Conservation (phyloP, 2,888 invertebrate genomes). For the Eutolmus rufibarbis region DNA sequence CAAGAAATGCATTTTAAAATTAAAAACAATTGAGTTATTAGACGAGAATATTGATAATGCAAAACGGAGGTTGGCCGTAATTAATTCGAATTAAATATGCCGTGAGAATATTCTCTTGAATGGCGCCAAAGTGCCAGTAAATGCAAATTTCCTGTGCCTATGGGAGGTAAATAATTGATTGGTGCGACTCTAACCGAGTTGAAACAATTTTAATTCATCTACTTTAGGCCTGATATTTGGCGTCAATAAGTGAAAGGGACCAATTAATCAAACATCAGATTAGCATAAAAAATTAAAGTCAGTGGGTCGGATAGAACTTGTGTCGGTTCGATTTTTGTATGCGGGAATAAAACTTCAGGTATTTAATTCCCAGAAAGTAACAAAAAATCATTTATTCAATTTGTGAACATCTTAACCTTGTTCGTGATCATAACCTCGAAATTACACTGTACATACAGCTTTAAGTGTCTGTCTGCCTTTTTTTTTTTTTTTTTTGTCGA, state of each 20-base stretch:
- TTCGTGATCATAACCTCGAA: constrained; percentile 35
- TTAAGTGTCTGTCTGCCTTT: neutral
- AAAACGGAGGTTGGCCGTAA: neutral
- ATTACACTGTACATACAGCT: neutral
- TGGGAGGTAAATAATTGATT: neutral
- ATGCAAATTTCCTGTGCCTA: neutral
- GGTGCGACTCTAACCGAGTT: neutral
- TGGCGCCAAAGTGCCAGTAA: neutral
- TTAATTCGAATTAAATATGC: neutral
- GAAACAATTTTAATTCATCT: neutral
- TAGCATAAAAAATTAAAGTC: constrained; percentile 19
- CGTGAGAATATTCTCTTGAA: neutral
- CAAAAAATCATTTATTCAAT: constrained; percentile 30
- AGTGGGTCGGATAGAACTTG: neutral
- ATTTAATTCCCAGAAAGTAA: constrained; percentile 18
- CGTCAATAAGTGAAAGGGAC: constrained; percentile 17
- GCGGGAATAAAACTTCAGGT: neutral
- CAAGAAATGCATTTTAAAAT: neutral
- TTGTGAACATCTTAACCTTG: constrained; percentile 37
- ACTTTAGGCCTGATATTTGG: neutral
- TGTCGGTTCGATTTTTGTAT: neutral
- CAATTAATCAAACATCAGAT: neutral
- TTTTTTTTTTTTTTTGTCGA: neutral
- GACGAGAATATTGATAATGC: neutral
- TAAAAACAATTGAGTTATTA: neutral